Conservation (phyloP, 2,797 vertebrate genomes). For the Pteropus rufus region DNA sequence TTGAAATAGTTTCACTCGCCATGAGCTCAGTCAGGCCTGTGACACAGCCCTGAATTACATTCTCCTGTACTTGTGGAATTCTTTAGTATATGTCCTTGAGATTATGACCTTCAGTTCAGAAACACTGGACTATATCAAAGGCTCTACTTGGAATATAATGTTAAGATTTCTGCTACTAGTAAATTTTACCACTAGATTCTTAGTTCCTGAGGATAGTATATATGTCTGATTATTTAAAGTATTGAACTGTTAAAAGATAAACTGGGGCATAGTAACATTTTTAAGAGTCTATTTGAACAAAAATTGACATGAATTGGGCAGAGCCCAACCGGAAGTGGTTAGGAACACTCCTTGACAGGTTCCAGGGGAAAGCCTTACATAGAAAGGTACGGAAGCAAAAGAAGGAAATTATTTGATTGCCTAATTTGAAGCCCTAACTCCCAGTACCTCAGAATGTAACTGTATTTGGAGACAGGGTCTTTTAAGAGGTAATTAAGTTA, state of each 20-base stretch:
- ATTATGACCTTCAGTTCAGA: background rate
- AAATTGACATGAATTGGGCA: background rate
- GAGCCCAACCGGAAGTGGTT: background rate
- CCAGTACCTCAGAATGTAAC: too few relatives aligned
- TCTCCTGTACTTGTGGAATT: background rate
- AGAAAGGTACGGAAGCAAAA: background rate
- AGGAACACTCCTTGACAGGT: background rate
- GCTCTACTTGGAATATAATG: background rate
- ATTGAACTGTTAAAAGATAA: background rate
- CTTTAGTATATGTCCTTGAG: background rate
- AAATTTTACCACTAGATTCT: background rate
- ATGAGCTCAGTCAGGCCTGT: background rate
- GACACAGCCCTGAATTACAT: background rate
- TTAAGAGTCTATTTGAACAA: background rate
- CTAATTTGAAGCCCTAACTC: background rate
- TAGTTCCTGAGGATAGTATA: background rate
- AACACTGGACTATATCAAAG: background rate
- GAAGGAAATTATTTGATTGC: background rate
- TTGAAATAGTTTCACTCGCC: background rate
- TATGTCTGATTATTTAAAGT: background rate
- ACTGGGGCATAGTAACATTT: background rate
- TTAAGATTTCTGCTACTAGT: slow-evolving; percentile 1
- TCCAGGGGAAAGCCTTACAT: background rate
- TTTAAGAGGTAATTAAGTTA: too few relatives aligned
- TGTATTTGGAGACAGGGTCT: too few relatives aligned